Base-by-base conservation (phyloP, 2,113 vertebrate genomes). In the Arenaria interpres region DNA sequence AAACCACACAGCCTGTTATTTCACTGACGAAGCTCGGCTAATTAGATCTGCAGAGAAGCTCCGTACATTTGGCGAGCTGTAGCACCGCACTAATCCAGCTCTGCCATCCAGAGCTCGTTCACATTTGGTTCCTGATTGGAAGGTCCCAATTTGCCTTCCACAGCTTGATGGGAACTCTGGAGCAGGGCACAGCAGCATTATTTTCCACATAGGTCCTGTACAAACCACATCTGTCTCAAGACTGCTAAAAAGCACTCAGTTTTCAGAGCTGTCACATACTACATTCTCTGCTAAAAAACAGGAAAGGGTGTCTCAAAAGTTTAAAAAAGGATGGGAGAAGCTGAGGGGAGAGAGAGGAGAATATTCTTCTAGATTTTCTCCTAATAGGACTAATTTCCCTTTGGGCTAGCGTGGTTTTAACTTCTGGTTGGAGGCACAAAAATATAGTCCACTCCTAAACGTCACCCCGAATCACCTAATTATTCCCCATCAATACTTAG, bases 221-320 rank as follows among this genome's bases (percentile, higher is more conserved):
- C 79, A 92, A 97, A 93, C 85, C 54, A 20, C 21, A 66, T 69
- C 92, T 96, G 89, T 80, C 95, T 94, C 68, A 66, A 79, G 69
- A 45, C 68, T 95, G 63, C 53, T 68, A 43, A 83, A 32, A 91
- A 90, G 69, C 43, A 17, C 87, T 78, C 73, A 8, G 76, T 95
- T 92, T 94, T 77, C 86, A 67, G 71, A 96, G 93, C 93, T 93
- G 86, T 64, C 94, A 85, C 91, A 85, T 88, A 63, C 82, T 84
- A 51, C 50, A 74, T 76, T 91, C 67, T 72, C 76, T 11, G 21
- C 56, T 37, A 45, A 91, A 91, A 95, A 93, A 77, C 33, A 48
- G 71, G 57, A 89, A 92, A 95, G 46, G 80, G 69, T 64, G 80
- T 63, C 95, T 71, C 64, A 56, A 33, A 72, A 25, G 59, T 92